A percentile compares a stretch with the other conserved stretches of the same genome.
phyloP scores from a whole-genome alignment of 2,113 vertebrate species.

The Neofelis nebulosa region DNA sequence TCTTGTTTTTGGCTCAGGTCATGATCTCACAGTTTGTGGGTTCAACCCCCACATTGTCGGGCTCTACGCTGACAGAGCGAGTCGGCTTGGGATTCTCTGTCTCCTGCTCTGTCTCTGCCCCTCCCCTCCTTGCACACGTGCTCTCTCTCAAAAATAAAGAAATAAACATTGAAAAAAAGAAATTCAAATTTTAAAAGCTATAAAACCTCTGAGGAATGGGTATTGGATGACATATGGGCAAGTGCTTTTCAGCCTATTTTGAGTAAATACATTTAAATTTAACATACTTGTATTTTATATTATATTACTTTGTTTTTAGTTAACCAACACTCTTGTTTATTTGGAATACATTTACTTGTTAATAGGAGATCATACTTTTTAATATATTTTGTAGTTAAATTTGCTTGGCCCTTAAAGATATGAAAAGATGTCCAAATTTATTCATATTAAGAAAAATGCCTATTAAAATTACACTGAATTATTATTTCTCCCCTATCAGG shows the following conservation, averaged over 20 bases:
- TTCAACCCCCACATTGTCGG: too few relatives aligned
- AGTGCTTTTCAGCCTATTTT: conserved; percentile 46
- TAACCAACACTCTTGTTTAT: conserved; percentile 39
- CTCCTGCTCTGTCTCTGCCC: too few relatives aligned
- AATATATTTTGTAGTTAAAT: conserved; percentile 42
- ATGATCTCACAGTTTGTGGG: too few relatives aligned
- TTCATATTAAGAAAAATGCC: conserved; percentile 58
- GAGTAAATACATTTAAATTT: conserved; percentile 53
- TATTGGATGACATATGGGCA: not conserved
- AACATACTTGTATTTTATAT: not conserved
- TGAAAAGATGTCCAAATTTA: conserved; percentile 65
- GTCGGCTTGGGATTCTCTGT: too few relatives aligned
- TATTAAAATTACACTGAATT: conserved; percentile 69
- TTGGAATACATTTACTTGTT: conserved; percentile 50
- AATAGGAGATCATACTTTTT: conserved; percentile 41
- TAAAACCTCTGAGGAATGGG: not conserved
- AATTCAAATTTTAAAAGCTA: conserved; percentile 50
- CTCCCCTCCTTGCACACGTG: too few relatives aligned
- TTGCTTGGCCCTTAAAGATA: conserved; percentile 48
- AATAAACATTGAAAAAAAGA: not conserved
- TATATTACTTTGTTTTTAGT: conserved; percentile 46
- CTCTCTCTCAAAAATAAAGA: too few relatives aligned
- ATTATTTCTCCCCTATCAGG: conserved; percentile 51
- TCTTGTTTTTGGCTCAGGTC: too few relatives aligned
- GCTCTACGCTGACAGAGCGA: too few relatives aligned